These are phyloP conservation scores for Sinocyclocheilus anophthalmus DNA, from an alignment of 2,113 vertebrate species.

Conservation along the genomic window DNA sequence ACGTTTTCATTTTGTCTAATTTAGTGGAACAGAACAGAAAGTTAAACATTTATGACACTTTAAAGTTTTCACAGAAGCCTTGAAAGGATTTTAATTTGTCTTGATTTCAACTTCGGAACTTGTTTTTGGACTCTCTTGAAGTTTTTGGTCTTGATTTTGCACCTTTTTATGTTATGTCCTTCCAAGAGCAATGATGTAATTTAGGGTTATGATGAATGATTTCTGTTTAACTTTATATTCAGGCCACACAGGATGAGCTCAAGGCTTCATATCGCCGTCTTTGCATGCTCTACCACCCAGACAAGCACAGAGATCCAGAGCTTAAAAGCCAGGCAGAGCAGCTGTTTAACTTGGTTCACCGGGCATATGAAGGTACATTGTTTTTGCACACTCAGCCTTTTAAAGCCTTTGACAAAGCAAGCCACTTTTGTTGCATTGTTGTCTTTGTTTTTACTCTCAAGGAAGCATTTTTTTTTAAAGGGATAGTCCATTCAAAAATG, in stretches of 20 bases:
- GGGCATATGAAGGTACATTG: conserved; percentile 93
- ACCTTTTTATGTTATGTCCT: not conserved
- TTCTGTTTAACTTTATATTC: conserved; percentile 7
- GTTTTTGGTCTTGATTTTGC: not conserved
- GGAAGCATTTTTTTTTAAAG: not conserved
- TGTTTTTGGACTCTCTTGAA: not conserved
- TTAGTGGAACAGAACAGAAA: not conserved
- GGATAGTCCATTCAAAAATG: not conserved
- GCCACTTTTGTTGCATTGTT: not conserved
- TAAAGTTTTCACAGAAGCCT: not conserved
- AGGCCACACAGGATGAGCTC: conserved; percentile 96
- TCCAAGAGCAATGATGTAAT: not conserved
- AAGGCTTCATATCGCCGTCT: conserved; percentile 92
- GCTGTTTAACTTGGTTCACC: conserved; percentile 94
- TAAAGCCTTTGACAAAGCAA: not conserved
- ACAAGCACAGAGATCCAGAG: conserved; percentile 97
- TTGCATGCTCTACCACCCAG: conserved; percentile 98
- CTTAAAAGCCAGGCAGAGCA: conserved; percentile 90
- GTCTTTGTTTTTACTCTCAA: not conserved
- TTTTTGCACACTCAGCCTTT: not conserved
- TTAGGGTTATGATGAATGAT: not conserved
- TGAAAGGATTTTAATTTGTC: not conserved
- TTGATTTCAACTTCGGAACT: not conserved
- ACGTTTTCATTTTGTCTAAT: not conserved
- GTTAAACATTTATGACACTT: not conserved